Evolutionary conservation across 64 coral and sea anemone genomes (phyloP), one percentile per base, ranked within the genome.

Genomic region (Dendronephthya gigantea): DNA sequence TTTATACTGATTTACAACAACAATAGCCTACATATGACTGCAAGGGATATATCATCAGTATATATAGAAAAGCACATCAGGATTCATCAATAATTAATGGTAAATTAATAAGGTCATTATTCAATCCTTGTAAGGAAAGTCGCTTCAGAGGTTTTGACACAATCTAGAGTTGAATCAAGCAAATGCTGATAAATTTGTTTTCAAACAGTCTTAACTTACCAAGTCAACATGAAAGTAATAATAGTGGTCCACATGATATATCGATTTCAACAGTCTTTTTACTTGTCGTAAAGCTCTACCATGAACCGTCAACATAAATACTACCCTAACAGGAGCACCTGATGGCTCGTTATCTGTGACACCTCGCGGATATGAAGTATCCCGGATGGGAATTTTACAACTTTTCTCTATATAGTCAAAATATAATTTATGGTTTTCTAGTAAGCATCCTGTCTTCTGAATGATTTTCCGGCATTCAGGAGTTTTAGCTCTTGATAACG

Each of bases 191-290:
- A n/a, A n/a, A n/a, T n/a, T n/a, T n/a, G n/a, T n/a, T n/a, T n/a
- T n/a, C n/a, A n/a, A n/a, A n/a, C n/a, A n/a, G n/a, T n/a, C n/a
- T n/a, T n/a, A n/a, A 97, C 94, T 91, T 84, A 97, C 94, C 66
- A 86, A 86, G 68, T 97, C 94, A 89, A 97, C 83, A 82, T 97
- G 94, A 89, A 97, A 93, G 68, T 93, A 97, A 88, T 89, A 97
- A 89, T 97, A 97, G 74, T 97, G 94, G 35, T 97, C 84, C 14
- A 19, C 87, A 66, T 97, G 94, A 81, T 91, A 97, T 15, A 97
- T 69, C 32, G 89, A 89, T 72, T 97, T 97, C 51, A 97, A 91
- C 36, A 97, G 81, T 91, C 94, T 89, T 62, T 84, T 91, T 2
- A 97, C 90, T 91, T 97, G 94, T 87, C 94, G 86, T 6, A 93